These are phyloP conservation scores for Spisula subtruncata DNA, from an alignment of 2,888 invertebrate species.

Conservation along the genomic window DNA sequence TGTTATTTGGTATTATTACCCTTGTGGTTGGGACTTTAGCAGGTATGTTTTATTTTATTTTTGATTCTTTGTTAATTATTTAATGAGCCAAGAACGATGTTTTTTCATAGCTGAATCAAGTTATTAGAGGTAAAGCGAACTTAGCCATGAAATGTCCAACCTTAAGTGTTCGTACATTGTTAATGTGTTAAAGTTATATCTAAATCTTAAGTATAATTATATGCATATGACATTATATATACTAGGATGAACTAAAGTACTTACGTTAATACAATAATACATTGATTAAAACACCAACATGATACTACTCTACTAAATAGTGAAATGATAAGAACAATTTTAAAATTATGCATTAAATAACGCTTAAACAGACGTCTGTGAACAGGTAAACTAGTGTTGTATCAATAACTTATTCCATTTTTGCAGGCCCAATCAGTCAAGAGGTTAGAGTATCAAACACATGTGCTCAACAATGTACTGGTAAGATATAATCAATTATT, in stretches of 20 bases:
- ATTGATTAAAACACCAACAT: background rate
- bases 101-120: too few species aligned
- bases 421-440: conserved; percentile 75
- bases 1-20: conserved; percentile 70
- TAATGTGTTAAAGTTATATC: too few species aligned
- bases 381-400: background rate
- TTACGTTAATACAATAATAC: too few species aligned
- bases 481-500: conserved; percentile 49
- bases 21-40: conserved; percentile 72
- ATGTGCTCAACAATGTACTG: conserved; percentile 77
- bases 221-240: background rate
- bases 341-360: background rate
- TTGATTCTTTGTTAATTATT: too few species aligned
- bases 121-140: too few species aligned
- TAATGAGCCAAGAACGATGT: too few species aligned
- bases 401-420: background rate
- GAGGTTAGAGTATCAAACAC: conserved; percentile 63
- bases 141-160: too few species aligned
- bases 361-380: background rate
- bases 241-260: too few species aligned
- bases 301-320: background rate
- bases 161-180: too few species aligned
- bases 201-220: background rate
- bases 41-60: conserved; percentile 63
- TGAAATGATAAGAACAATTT: background rate